Evolutionary conservation across 2,888 invertebrate genomes (phyloP), one percentile per base, ranked within the genome.

Genomic region (Ormyrus thymus): DNA sequence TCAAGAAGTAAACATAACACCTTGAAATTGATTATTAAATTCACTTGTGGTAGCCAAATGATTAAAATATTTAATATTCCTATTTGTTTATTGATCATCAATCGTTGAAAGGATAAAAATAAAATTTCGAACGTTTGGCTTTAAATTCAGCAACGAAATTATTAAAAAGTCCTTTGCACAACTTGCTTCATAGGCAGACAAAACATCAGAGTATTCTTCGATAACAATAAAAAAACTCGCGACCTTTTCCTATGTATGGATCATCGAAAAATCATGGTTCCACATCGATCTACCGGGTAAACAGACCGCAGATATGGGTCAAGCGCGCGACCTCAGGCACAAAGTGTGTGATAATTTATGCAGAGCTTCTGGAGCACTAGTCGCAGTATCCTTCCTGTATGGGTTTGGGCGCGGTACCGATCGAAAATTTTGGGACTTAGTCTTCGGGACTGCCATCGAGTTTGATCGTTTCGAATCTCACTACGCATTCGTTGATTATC

Each of bases 391-490:
- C 11, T 6, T 55, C 46, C 10, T 10, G 51, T 51, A 29, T 4
- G 59, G 59, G 56, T 45, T 13, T 7, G 66, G 59, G 51, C 43
- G 43, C 29, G n/a, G 4, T 5, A 59, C 55, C 13, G 6, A 74
- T 1, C 13, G 13, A 11, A 58, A 75, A 59, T 68, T 5, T n/a
- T 13, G 15, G 46, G 10, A 51, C 15, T 11, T 7, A 51, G 8
- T 15, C 10, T 68, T 53, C 13, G 8, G 11, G 51, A 71, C 3
- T 58, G 51, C 65, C 58, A 53, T 76, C 13, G 64, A 50, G 76
- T 70, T 64, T 70, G 51, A 56, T 76, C 76, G 76, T 71, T 76
- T 71, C 59, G 11, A 65, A 76, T 76, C 64, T 65, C 65, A 58
- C 65, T 58, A 65, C 53, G 65, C 65, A 65, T 65, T 62, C 61